These are phyloP conservation scores for Ptiloglossa arizonensis DNA, from an alignment of 1,140 invertebrate species.

Conservation along the genomic window DNA sequence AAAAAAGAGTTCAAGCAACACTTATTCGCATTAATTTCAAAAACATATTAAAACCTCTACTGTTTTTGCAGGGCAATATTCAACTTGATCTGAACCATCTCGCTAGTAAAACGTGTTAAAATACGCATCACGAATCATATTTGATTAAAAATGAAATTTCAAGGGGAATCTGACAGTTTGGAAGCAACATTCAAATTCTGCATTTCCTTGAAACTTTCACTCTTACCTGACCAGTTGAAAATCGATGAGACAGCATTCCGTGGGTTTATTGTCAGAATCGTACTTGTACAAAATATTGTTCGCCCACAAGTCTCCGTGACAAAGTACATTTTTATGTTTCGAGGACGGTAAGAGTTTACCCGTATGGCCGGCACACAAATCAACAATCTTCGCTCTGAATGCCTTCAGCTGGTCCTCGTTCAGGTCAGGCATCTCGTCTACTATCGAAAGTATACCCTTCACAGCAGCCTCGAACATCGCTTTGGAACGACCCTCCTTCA, in stretches of 20 bases:
- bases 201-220: no score
- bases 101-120: no score
- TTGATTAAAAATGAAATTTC: neutral
- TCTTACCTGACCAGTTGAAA: slow-evolving; percentile 84
- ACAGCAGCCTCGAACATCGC: slow-evolving; percentile 68
- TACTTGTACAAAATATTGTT: slow-evolving; percentile 86
- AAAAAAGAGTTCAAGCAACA: no score
- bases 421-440: slow-evolving; percentile 64
- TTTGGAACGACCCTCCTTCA: slow-evolving; percentile 64
- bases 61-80: no score
- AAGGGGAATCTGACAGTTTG: neutral
- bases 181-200: neutral
- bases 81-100: no score
- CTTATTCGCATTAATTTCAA: no score
- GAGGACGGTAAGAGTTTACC: slow-evolving; percentile 79
- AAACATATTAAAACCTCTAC: no score
- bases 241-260: slow-evolving; percentile 83
- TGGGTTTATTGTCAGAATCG: slow-evolving; percentile 72
- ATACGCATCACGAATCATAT: no score
- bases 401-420: slow-evolving; percentile 34
- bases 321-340: slow-evolving; percentile 82
- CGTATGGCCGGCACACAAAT: slow-evolving; percentile 48
- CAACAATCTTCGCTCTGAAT: slow-evolving; percentile 59
- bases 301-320: slow-evolving; percentile 86
- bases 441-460: slow-evolving; percentile 69